Conservation (phyloP, 2,888 invertebrate genomes). For the Meiosimyza decipiens region DNA sequence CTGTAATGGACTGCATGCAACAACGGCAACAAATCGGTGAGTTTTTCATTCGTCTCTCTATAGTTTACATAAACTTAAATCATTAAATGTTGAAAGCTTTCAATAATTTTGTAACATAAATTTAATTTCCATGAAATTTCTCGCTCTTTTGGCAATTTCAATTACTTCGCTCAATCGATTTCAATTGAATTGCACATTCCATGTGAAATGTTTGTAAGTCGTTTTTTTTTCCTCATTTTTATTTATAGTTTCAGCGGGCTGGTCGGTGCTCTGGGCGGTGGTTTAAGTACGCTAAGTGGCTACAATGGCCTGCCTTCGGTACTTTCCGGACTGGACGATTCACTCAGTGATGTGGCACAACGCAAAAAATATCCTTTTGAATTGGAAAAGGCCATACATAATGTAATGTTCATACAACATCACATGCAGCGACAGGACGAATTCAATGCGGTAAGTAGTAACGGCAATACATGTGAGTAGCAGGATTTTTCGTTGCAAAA, state of each 20-base stretch:
- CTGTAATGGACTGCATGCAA: slow-evolving; percentile 84
- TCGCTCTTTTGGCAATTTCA: background rate
- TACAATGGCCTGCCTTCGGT: slow-evolving; percentile 87
- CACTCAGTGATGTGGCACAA: slow-evolving; percentile 81
- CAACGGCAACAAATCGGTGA: slow-evolving; percentile 78
- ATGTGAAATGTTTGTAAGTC: background rate
- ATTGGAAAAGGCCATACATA: slow-evolving; percentile 92
- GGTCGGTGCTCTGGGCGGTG: slow-evolving; percentile 77
- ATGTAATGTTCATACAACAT: slow-evolving; percentile 95
- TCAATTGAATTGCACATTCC: background rate
- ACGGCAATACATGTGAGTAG: no score
- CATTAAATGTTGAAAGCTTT: slow-evolving; percentile 4
- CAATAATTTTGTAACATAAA: background rate
- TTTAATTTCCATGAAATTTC: background rate
- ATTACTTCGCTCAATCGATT: background rate
- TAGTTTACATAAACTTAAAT: background rate
- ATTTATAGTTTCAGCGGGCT: slow-evolving; percentile 77
- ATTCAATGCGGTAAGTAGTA: slow-evolving; percentile 86
- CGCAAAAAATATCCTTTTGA: slow-evolving; percentile 92
- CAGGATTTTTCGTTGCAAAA: no score
- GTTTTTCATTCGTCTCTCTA: background rate
- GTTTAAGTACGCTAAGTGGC: slow-evolving; percentile 70
- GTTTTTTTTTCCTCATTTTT: slow-evolving; percentile 7
- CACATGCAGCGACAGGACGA: slow-evolving; percentile 95
- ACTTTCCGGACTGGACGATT: slow-evolving; percentile 86